phyloP scores from a whole-genome alignment of 2,113 vertebrate genomes.

The Addax nasomaculatus region DNA sequence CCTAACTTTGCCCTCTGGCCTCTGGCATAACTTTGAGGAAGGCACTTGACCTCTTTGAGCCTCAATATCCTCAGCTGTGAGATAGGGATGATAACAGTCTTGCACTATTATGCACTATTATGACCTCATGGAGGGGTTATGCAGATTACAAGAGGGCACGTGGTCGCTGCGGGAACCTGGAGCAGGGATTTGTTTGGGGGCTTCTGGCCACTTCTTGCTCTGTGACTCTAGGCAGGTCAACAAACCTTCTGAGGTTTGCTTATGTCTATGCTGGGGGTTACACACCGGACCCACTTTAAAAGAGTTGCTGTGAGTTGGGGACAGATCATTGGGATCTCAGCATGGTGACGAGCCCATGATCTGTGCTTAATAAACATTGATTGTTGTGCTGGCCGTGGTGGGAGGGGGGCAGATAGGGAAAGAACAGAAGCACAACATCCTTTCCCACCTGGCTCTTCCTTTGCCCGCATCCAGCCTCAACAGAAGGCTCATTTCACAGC shows the following conservation, averaged over 20 bases:
- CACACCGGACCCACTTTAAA: not conserved
- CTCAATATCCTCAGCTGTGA: not conserved
- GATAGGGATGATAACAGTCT: not conserved
- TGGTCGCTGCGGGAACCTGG: not conserved
- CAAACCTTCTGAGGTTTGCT: not conserved
- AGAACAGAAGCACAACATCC: not conserved
- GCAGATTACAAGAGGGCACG: not conserved
- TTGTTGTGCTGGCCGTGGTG: accelerated
- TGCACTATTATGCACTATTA: not conserved
- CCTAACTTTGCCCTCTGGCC: not conserved
- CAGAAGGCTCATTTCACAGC: not conserved
- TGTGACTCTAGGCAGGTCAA: not conserved
- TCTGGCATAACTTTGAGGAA: not conserved
- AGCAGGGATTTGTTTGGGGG: not conserved
- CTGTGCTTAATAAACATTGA: not conserved
- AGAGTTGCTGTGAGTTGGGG: not conserved
- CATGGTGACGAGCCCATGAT: not conserved
- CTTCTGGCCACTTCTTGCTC: not conserved
- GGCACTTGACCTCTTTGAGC: not conserved
- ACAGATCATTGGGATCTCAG: not conserved
- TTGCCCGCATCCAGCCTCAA: accelerated
- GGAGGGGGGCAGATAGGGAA: not conserved
- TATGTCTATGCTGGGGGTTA: not conserved
- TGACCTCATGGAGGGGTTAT: not conserved
- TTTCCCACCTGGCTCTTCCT: not conserved